Conservation (phyloP, 2,797 vertebrate genomes). For the Poeciliopsis infans region DNA sequence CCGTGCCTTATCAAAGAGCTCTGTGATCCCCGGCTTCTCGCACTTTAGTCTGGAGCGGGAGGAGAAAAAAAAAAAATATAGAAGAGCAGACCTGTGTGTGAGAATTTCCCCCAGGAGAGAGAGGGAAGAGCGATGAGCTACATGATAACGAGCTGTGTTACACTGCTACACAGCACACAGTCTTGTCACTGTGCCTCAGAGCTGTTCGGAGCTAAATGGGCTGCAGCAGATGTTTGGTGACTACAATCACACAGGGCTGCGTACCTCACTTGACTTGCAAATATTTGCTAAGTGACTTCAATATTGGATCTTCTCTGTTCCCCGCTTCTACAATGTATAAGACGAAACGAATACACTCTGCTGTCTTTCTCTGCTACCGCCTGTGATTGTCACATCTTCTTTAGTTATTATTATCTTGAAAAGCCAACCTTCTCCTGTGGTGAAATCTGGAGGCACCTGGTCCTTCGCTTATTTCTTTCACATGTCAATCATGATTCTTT, state of each 20-base stretch:
- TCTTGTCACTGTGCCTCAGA: conserved; percentile 70
- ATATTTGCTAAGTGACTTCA: conserved; percentile 75
- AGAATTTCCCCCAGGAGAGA: conserved; percentile 51
- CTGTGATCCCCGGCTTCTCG: conserved; percentile 67
- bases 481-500: neutral
- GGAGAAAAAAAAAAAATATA: conserved; percentile 32
- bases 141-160: conserved; percentile 79
- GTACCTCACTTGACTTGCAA: conserved; percentile 71
- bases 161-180: conserved; percentile 68
- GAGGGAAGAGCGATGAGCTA: conserved; percentile 70
- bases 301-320: conserved; percentile 64
- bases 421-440: conserved; percentile 10
- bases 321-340: conserved; percentile 46
- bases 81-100: conserved; percentile 39
- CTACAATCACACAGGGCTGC: conserved; percentile 59
- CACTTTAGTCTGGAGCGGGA: conserved; percentile 64
- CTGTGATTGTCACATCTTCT: neutral
- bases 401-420: neutral
- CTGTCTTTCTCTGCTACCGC: neutral
- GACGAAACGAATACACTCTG: conserved; percentile 30
- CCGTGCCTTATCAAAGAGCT: conserved; percentile 72
- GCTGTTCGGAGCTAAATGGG: conserved; percentile 70
- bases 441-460: conserved; percentile 20
- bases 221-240: conserved; percentile 78
- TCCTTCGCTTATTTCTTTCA: conserved; percentile 27